Base-by-base conservation (phyloP, 2,113 vertebrate genomes). In the Rhagologus leucostigma region DNA sequence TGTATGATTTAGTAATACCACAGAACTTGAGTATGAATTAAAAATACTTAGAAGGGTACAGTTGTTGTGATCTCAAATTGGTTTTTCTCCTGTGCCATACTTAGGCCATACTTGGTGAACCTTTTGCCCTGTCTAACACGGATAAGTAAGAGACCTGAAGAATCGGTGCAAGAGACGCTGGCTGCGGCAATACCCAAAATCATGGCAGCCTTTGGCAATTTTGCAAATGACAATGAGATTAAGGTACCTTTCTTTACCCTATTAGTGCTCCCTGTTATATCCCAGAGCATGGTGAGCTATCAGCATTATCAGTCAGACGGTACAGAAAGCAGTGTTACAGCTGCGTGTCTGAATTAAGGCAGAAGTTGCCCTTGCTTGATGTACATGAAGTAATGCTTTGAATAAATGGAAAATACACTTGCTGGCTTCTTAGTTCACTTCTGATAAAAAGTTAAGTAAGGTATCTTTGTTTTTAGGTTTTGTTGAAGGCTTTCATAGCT, bases 171-270 rank as follows among this genome's bases (percentile, higher is more conserved):
- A 84, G 99, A 99, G 97, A 99, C 99, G 0, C 93, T 99, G 87
- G 99, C 99, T 65, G 98, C 98, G 1, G 99, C 99, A 26, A 97
- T 99, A 74, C 99, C 99, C 86, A 99, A 99, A 97, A 99, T 99
- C 69, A 99, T 99, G 99, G 96, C 98, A 60, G 97, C 99, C 2
- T 98, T 99, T 18, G 99, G 99, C 91, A 98, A 99, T 82, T 99
- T 99, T 79, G 99, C 99, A 32, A 99, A 99, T 3, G 99, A 99
- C 92, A 98, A 98, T 91, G 99, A 99, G 94, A 99, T 99, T 88
- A 99, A 99, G 99, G 99, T 99, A 98, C 22, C 78, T 64, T 62
- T 87, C 33, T 70, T 67, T 56, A 39, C 26, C 13, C 20, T 63
- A 0, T 21, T 56, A 37, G 22, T 37, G 29, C 29, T 80, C 63